Evolutionary conservation across 2,888 invertebrate genomes (phyloP), one percentile per base, ranked within the genome.

Genomic region (Anthophora plumipes): DNA sequence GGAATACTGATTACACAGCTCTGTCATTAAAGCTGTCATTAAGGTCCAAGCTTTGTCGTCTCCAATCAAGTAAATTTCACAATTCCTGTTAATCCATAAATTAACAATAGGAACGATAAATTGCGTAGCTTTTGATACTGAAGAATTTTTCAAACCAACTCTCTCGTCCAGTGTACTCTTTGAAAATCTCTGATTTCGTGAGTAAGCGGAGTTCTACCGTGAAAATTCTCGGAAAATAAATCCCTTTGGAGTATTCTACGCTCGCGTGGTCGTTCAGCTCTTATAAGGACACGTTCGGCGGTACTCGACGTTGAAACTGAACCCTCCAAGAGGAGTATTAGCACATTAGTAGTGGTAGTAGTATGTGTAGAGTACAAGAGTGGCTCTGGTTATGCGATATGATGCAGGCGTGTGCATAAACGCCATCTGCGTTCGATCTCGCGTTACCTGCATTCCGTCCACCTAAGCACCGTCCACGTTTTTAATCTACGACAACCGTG

Each of bases 361-460:
- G 54, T 64, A 39, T 67, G 59, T 67, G 41, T 66, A 52, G n/a
- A 25, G 22, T 55, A 41, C 39, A 61, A 68, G 71, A 69, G 80
- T 66, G 14, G 31, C 67, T 48, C 73, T 14, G 22, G 85, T 76
- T 74, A 85, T 60, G 69, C 80, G 85, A 87, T 85, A 85, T 79
- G 64, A 31, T 68, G 76, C 81, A 75, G 78, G 76, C 72, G 83
- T 63, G 81, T 74, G 76, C 80, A 82, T 74, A 87, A 84, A 81
- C 77, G 82, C 63, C 77, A 70, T 69, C 74, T 69, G 67, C 64
- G 64, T 20, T 55, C 57, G 57, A 84, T 86, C 83, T 87, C 87
- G 71, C 73, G 48, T 87, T 87, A 87, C 88, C 74, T 54, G 85
- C 80, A 85, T 86, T 87, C 87, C 80, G 83, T 82, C 54, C 37